Conservation (phyloP, 2,113 vertebrate genomes). For the Glareola pratincola region DNA sequence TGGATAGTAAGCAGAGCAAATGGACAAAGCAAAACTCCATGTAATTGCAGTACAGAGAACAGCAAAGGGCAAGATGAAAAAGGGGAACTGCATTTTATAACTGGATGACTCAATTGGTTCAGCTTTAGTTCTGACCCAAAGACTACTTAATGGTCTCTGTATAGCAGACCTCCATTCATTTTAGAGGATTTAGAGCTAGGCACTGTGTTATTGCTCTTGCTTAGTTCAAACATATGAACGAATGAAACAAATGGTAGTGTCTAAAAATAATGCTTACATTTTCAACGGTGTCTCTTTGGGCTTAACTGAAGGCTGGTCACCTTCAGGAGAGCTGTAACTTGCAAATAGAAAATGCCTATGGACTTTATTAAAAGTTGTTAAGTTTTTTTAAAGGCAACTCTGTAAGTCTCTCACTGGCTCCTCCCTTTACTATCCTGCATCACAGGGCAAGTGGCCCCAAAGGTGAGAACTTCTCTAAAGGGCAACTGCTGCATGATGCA, state of each 20-base stretch:
- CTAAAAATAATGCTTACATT: not conserved
- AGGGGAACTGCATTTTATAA: not conserved
- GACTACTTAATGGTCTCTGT: not conserved
- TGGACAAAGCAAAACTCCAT: not conserved
- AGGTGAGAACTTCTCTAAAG: not conserved
- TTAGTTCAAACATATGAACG: not conserved
- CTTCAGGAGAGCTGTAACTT: not conserved
- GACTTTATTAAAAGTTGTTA: not conserved
- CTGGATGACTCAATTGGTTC: not conserved
- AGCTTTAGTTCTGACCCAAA: not conserved
- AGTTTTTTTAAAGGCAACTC: not conserved
- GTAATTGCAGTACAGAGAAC: not conserved
- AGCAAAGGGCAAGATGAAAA: not conserved
- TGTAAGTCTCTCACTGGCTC: not conserved
- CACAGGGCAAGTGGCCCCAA: not conserved
- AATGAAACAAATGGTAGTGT: not conserved
- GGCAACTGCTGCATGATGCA: not conserved
- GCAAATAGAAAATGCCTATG: not conserved
- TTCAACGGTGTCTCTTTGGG: not conserved
- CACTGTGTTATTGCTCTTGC: not conserved
- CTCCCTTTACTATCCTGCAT: not conserved
- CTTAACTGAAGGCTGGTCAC: not conserved
- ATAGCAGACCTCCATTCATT: not conserved
- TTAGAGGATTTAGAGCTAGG: not conserved
- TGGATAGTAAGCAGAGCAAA: not conserved